Evolutionary conservation across 2,888 invertebrate genomes (phyloP), one percentile per base, ranked within the genome.

Genomic region (Mesorhabditis spiculigera): DNA sequence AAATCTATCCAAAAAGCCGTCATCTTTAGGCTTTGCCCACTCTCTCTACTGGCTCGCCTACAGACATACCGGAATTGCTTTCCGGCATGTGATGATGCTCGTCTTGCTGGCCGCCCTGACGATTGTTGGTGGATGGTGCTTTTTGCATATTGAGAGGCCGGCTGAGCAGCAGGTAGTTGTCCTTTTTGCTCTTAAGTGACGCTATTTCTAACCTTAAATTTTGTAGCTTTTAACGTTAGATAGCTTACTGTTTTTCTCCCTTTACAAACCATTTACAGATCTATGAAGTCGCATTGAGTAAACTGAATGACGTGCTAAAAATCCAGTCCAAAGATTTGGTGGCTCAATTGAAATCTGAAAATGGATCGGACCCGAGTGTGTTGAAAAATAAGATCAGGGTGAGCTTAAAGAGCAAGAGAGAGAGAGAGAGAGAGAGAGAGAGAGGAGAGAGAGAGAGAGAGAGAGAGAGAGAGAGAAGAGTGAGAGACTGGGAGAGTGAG

Each of bases 11-110:
- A 28, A 28, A 28, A 28, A 28, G 28, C 28, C 28, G 28, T 28
- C n/a, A 50, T 50, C n/a, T 50, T 50, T 50, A 50, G 58, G 58
- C n/a, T 50, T 50, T n/a, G n/a, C 58, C 58, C 58, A 50, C n/a
- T 50, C 58, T 50, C 58, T 50, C 58, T 50, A 50, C n/a, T 50
- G 58, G 58, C 8, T 50, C 10, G 58, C 58, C 10, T 50, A 50
- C n/a, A 10, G 58, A n/a, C 58, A 50, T n/a, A 13, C 58, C 10
- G 8, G 10, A n/a, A 50, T 50, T n/a, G 58, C 10, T 50, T 50
- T 50, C n/a, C 58, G 58, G 10, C 58, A 50, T 50, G 8, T 50
- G 10, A 50, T 50, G 58, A 50, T 50, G 58, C 58, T 50, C 58
- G n/a, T 50, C n/a, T 50, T 50, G 58, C 8, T 50, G 58, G n/a